Base-by-base conservation (phyloP, 2,888 invertebrate genomes). In the Catocala nupta region DNA sequence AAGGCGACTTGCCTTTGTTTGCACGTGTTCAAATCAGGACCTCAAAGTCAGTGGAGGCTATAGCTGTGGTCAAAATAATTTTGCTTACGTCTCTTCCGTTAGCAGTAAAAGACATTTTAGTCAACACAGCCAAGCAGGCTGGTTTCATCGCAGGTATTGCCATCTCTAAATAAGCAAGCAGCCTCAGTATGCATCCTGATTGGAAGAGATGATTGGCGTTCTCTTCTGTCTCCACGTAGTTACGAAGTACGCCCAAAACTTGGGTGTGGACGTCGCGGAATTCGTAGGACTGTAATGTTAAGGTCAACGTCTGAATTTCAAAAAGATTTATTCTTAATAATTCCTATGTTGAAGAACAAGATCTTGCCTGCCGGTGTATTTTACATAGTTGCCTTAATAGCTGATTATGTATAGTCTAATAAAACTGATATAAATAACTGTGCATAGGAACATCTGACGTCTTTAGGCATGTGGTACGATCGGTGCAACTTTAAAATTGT, bases 141-240 rank as follows among this genome's bases (percentile, higher is more conserved):
- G 93, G 88, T 77, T 94, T 93, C 90, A 92, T 89, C 0, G 90
- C 88, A 0, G 91, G 91, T 34, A 93, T 71, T 0, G 93, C 93
- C 90, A 93, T 90, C 67, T 94, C 93, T 33, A 94, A 70, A 57
- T 94, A 94, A 0, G 92, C 89, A 47, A 94, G 81, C 42, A 94
- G 80, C 0, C 93, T 83, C 12, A 91, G 78, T 1, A 93, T 89
- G 61, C 92, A 92, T 0, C 94, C 94, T 0, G 92, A 90, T 54
- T 90, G 88, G 73, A 90, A 93, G 34, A 93, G 63, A 56, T 94
- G 92, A 0, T 80, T 63, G 0, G 92, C 90, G 56, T 91, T 94
- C 63, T 91, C 92, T 12, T 93, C 92, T 0, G 90, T 90, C 56
- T 92, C 92, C 45, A 90, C 93, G 73, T 92, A 93, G 75, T 92